Percentiles rank a stretch among this genome's conserved stretches.
phyloP scores from a whole-genome alignment of 2,113 vertebrate genomes.

The Anser brachyrhynchus region DNA sequence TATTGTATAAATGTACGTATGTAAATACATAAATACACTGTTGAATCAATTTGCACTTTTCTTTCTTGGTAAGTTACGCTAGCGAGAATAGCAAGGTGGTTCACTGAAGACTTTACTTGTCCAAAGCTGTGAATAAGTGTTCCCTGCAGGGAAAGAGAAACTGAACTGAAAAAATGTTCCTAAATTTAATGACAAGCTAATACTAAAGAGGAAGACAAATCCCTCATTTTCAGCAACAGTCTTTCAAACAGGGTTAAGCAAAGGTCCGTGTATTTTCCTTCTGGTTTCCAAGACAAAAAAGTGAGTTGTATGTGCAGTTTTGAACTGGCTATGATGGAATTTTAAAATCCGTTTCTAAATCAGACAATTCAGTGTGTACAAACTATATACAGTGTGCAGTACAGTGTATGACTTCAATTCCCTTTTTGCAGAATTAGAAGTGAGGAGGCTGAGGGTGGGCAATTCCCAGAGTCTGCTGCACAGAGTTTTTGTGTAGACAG shows the following conservation, averaged over 20 bases:
- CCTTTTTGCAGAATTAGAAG: background rate
- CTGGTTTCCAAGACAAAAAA: background rate
- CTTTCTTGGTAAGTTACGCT: rapidly evolving
- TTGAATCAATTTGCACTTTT: rapidly evolving
- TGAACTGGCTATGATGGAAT: background rate
- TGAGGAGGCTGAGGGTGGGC: background rate
- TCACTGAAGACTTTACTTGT: background rate
- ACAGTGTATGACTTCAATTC: rapidly evolving
- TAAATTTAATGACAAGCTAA: background rate
- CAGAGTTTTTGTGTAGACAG: background rate
- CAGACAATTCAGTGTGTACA: background rate
- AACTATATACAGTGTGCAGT: rapidly evolving
- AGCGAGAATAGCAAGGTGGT: background rate
- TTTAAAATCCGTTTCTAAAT: background rate
- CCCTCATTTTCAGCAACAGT: background rate
- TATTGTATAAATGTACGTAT: rapidly evolving
- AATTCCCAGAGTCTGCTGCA: background rate
- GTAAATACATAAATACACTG: rapidly evolving
- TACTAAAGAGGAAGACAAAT: background rate
- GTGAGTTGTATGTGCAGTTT: background rate
- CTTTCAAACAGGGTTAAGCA: background rate
- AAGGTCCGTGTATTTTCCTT: rapidly evolving
- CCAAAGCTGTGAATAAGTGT: background rate
- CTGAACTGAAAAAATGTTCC: background rate
- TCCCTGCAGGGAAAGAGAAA: background rate